Base-by-base conservation (phyloP, 2,113 vertebrate genomes). In the Sylvia atricapilla region DNA sequence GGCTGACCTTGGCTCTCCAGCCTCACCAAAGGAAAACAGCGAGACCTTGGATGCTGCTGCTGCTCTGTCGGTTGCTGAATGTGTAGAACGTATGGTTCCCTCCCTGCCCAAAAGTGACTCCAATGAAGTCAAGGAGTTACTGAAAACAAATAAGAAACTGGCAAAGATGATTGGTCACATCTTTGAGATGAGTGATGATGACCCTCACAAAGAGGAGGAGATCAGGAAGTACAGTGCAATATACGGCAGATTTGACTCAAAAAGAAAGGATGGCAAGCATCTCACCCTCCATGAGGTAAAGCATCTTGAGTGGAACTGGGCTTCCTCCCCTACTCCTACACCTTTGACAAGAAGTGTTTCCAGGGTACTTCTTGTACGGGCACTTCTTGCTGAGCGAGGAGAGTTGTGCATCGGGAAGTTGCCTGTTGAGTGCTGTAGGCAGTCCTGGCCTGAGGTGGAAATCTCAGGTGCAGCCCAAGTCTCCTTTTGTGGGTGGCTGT, bases 151-250 rank as follows among this genome's bases (percentile, higher is more conserved):
- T 98, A 99, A 99, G 97, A 99, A 99, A 93, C 97, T 99, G 95
- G 99, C 98, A 78, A 99, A 99, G 97, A 99, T 99, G 99, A 98
- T 99, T 13, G 98, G 99, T 46, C 99, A 99, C 97, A 99, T 99
- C 97, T 99, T 99, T 50, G 99, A 99, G 44, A 98, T 99, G 99
- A 97, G 97, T 19, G 99, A 99, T 0, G 99, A 99, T 8, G 99
- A 99, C 84, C 99, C 99, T 2, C 98, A 98, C 77, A 97, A 98
- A 90, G 99, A 99, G 95, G 99, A 99, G 89, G 99, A 99, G 95
- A 99, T 99, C 62, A 98, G 99, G 33, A 99, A 99, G 93, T 99
- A 99, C 97, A 99, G 99, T 93, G 99, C 99, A 96, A 99, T 99
- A 97, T 99, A 99, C 44, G 99, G 99, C 52, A 98, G 99, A 46